Conservation (phyloP, 2,113 vertebrate species). For the Cyprinus carpio region DNA sequence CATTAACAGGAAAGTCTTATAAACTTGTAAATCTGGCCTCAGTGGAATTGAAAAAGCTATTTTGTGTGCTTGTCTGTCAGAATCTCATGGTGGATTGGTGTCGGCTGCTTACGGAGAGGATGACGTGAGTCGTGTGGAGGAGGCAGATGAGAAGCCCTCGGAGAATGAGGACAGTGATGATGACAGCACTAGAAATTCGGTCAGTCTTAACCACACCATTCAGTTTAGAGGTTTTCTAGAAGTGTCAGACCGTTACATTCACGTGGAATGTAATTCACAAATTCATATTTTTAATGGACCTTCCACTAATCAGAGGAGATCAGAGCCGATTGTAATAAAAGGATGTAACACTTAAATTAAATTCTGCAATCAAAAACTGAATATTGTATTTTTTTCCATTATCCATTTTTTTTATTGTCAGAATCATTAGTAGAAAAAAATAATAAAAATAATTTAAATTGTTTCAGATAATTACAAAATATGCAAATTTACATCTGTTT, state of each 20-base stretch:
- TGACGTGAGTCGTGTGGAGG: slow-evolving; percentile 80
- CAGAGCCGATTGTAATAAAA: not conserved
- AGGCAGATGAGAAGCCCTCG: slow-evolving; percentile 77
- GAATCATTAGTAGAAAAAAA: too few relatives aligned
- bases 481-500: not conserved
- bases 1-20: too few relatives aligned
- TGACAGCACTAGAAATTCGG: slow-evolving; percentile 85
- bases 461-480: not conserved
- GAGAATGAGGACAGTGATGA: slow-evolving; percentile 87
- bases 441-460: too few relatives aligned
- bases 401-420: too few relatives aligned
- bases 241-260: not conserved
- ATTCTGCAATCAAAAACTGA: not conserved
- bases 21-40: too few relatives aligned
- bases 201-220: slow-evolving; percentile 65
- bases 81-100: slow-evolving; percentile 81
- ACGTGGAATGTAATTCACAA: too few relatives aligned
- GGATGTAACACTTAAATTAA: too few relatives aligned
- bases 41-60: not conserved
- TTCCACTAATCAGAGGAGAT: too few relatives aligned
- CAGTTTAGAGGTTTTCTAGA: not conserved
- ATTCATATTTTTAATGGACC: not conserved
- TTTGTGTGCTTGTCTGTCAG: slow-evolving; percentile 60
- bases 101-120: slow-evolving; percentile 86
- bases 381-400: too few relatives aligned